Evolutionary conservation across 2,888 invertebrate genomes (phyloP), one percentile per base, ranked within the genome.

Genomic region (Teinopalpus imperialis): DNA sequence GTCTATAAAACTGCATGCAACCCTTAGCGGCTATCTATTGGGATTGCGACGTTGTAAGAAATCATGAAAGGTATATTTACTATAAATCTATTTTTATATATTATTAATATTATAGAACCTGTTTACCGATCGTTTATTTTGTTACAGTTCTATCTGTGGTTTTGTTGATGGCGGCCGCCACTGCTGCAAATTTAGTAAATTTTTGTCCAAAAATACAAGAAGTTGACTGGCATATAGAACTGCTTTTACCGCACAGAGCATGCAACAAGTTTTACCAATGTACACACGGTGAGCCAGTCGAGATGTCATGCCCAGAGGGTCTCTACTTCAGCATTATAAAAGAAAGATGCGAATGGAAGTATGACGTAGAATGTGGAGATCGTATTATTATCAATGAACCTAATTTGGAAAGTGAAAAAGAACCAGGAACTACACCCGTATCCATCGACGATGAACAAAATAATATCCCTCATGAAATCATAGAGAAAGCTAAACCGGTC

Each of bases 201-300:
- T 34, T 64, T 36, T 86, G 85, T 43, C 86, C 86, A 0, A 2
- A 59, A 0, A 80, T 72, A 13, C 82, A 79, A 50, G 67, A 52
- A 43, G 14, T 5, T 0, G 58, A 83, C 54, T 81, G 79, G 76
- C 50, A 53, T 9, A 70, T 80, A 8, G 82, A 82, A 49, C 86
- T 90, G 63, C 90, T 92, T 42, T 81, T 92, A 0, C 89, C 88
- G 10, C 85, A 87, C 36, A 81, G 75, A 0, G 82, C 90, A 40
- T 94, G 93, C 62, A 79, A 90, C 43, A 92, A 90, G 61, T 94
- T 91, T 67, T 85, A 93, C 42, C 92, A 92, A 61, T 94, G 94
- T 62, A 92, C 93, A 72, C 91, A 91, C 51, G 93, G 92, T 2
- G 55, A 79, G 0, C 92, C 90, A 0, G 70, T 91, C 1, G 92